Base-by-base conservation (phyloP, 2,888 invertebrate genomes). In the Uloborus plumipes region DNA sequence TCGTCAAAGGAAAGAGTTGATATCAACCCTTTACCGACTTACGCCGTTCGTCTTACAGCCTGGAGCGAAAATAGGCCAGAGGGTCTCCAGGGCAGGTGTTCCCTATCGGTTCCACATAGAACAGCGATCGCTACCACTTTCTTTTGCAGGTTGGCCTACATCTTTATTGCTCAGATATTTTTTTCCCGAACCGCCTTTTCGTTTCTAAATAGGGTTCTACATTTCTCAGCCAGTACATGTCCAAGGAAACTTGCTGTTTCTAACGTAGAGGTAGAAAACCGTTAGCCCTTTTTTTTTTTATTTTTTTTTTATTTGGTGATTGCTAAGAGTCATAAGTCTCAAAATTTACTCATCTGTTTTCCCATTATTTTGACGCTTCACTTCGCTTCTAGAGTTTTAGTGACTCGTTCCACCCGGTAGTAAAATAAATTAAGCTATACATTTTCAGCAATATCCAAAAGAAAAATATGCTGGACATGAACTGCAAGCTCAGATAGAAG, bases 11-110 rank as follows among this genome's bases (percentile, higher is more conserved):
- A 39, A 39, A 39, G 39, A 39, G 39, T 39, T 39, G 39, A 39
- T 39, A 39, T 67, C 65, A 78, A 78, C 77, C 77, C 77, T 78
- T 78, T 78, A 39, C 69, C 64, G 47, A 51, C 15, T 76, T 55
- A 62, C 62, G 69, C 65, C 67, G 75, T 53, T 71, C 65, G 62
- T 39, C 20, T 31, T n/a, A n/a, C 65, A 18, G 65, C 77, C 64
- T 65, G 58, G n/a, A 58, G 77, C 70, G 65, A 78, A 39, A 71
- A 78, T 78, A 71, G 77, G 77, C 77, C 77, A 78, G 58, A 64
- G 64, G 69, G 71, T 58, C 71, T 65, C 49, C 20, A 62, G 75
- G 31, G 77, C 77, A 78, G 77, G 77, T 78, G 77, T 78, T 78
- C 22, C 69, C 64, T 58, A 74, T 65, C 55, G 55, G 55, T 7